phyloP scores from a whole-genome alignment of 2,797 vertebrate genomes.

The Anguilla anguilla region DNA sequence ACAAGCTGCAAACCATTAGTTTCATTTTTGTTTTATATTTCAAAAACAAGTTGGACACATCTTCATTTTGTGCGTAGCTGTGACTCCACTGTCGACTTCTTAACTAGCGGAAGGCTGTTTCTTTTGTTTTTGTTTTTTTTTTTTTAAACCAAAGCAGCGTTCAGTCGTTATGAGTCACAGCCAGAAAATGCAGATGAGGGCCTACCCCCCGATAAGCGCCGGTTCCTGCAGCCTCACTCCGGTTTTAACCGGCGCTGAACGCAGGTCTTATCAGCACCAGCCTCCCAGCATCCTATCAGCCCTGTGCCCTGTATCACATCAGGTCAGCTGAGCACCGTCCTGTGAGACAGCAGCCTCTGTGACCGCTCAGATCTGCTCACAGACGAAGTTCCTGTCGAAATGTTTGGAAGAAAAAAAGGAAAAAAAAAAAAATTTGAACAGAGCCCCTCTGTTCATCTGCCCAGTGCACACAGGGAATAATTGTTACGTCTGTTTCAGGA shows the following conservation, averaged over 20 bases:
- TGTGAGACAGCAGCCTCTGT: neutral
- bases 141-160: no score
- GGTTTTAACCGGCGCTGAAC: neutral
- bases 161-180: neutral
- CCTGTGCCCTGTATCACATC: neutral
- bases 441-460: neutral
- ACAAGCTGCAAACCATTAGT: neutral
- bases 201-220: neutral
- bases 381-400: neutral
- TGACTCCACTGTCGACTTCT: neutral
- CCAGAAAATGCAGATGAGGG: neutral
- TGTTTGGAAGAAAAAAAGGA: neutral
- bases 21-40: no score
- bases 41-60: no score
- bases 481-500: neutral
- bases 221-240: neutral
- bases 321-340: neutral
- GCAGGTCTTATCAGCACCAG: neutral
- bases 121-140: neutral
- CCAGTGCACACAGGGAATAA: neutral
- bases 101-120: neutral
- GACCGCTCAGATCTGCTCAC: neutral
- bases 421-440: neutral
- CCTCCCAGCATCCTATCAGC: neutral
- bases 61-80: neutral